These are phyloP conservation scores for Drosophila kanapiae DNA, from an alignment of 1,140 invertebrate genomes.

Conservation along the genomic window DNA sequence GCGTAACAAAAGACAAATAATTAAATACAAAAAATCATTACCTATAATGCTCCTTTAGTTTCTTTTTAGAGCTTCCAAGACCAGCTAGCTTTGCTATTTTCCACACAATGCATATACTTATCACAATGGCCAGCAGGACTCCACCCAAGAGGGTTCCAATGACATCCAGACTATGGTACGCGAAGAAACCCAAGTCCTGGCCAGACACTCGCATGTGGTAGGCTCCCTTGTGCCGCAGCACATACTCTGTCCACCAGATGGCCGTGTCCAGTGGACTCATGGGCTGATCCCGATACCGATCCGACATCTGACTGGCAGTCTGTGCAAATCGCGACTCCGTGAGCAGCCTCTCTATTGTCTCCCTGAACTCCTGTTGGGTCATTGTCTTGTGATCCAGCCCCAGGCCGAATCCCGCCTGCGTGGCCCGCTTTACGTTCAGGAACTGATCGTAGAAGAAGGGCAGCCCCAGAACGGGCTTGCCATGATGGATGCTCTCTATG, in stretches of 20 bases:
- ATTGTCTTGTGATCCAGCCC: constrained; percentile 82
- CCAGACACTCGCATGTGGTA: constrained; percentile 66
- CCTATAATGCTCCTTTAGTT: background rate
- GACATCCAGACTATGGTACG: constrained; percentile 87
- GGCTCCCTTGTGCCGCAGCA: constrained; percentile 86
- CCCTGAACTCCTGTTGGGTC: constrained; percentile 69
- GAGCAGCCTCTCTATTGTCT: constrained; percentile 77
- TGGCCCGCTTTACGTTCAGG: constrained; percentile 86
- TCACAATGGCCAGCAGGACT: background rate
- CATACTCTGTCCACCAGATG: constrained; percentile 90
- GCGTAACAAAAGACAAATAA: background rate
- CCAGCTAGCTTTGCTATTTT: constrained; percentile 7
- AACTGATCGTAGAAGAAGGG: constrained; percentile 89
- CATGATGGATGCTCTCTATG: constrained; percentile 90
- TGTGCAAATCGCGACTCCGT: constrained; percentile 76
- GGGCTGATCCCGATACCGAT: constrained; percentile 87
- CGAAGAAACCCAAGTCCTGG: constrained; percentile 73
- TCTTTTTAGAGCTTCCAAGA: background rate
- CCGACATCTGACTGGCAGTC: constrained; percentile 86
- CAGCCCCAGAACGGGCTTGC: constrained; percentile 90
- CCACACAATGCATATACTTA: background rate
- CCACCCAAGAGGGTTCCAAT: constrained; percentile 40
- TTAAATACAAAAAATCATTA: no score
- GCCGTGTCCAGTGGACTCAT: constrained; percentile 88
- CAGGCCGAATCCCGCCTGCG: constrained; percentile 86